Conservation (phyloP, 2,888 invertebrate species). For the Drosophila recens region DNA sequence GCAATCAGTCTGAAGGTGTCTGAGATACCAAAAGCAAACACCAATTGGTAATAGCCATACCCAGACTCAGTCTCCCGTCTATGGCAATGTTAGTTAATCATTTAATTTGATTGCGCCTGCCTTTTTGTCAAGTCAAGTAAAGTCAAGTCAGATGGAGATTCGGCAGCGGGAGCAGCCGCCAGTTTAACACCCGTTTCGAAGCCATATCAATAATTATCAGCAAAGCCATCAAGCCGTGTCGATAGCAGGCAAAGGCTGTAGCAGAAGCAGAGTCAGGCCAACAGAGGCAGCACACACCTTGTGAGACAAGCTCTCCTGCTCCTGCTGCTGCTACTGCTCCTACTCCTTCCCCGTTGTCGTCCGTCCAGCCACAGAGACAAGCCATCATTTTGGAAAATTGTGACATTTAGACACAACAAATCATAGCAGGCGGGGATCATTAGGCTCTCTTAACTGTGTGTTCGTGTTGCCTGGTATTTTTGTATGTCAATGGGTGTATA, state of each 20-base stretch:
- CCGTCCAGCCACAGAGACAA: constrained; percentile 15
- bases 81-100: constrained; percentile 73
- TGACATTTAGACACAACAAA: constrained; percentile 80
- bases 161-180: constrained; percentile 44
- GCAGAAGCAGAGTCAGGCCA: constrained; percentile 33
- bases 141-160: constrained; percentile 45
- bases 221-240: constrained; percentile 61
- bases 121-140: constrained; percentile 67
- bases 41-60: constrained; percentile 9
- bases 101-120: constrained; percentile 74
- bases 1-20: constrained; percentile 18
- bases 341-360: constrained; percentile 5
- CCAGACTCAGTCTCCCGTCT: constrained; percentile 1
- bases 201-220: constrained; percentile 65
- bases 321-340: constrained; percentile 3
- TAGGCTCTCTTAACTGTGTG: constrained; percentile 50
- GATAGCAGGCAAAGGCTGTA: constrained; percentile 39
- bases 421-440: constrained; percentile 72
- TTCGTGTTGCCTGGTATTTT: constrained; percentile 40
- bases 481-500: constrained; percentile 79
- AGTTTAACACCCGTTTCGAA: constrained; percentile 53
- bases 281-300: constrained; percentile 13
- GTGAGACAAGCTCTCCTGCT: constrained; percentile 1
- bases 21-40: constrained; percentile 31
- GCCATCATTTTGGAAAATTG: constrained; percentile 68